A percentile compares a stretch with the other conserved stretches of the same genome.
Conservation (phyloP, 2,888 invertebrate species). For the Eupithecia abbreviata region DNA sequence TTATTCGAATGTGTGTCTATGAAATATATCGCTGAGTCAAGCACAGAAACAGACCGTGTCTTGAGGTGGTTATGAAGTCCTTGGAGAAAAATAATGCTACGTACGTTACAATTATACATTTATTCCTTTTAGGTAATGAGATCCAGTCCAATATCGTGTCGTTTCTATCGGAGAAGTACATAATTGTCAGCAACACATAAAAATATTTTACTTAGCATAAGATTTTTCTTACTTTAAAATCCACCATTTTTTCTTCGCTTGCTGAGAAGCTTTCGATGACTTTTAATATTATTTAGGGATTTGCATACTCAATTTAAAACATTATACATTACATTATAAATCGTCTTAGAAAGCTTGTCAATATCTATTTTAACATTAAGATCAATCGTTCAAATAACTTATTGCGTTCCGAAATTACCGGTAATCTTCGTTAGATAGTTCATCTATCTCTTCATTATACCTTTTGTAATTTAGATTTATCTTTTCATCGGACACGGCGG, state of each 20-base stretch:
- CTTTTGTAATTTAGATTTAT: slow-evolving; percentile 31
- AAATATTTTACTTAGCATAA: neutral
- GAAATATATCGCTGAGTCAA: slow-evolving; percentile 5
- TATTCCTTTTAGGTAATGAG: neutral
- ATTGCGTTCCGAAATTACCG: slow-evolving; percentile 22
- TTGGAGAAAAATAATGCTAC: no score
- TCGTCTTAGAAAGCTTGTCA: slow-evolving; percentile 24
- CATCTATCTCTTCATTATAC: slow-evolving; percentile 21
- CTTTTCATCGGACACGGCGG: slow-evolving; percentile 33
- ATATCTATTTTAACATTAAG: slow-evolving; percentile 28
- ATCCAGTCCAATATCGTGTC: neutral
- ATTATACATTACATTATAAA: no score
- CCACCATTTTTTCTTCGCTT: no score
- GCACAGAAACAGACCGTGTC: neutral
- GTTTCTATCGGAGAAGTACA: neutral
- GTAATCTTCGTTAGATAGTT: slow-evolving; percentile 26
- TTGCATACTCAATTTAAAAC: no score
- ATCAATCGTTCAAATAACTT: slow-evolving; percentile 25
- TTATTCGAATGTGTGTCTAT: slow-evolving; percentile 24
- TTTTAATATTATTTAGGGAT: no score
- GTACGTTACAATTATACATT: neutral
- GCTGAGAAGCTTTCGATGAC: no score
- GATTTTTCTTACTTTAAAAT: no score
- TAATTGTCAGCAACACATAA: neutral
- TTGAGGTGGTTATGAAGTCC: neutral